phyloP scores from a whole-genome alignment of 2,113 vertebrate genomes.

The Carlito syrichta region DNA sequence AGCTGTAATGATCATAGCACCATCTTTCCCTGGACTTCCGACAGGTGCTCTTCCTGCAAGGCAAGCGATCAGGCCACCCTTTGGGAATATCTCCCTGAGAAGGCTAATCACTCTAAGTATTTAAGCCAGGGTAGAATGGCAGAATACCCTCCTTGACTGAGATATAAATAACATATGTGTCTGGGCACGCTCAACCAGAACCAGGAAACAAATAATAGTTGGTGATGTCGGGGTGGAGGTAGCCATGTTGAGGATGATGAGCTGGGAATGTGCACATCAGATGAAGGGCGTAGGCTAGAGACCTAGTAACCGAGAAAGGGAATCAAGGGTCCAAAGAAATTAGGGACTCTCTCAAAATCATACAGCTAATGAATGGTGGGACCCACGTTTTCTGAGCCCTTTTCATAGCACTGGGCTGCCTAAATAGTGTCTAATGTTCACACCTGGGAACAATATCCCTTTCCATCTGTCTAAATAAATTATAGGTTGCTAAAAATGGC shows the following conservation, averaged over 20 bases:
- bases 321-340: not conserved
- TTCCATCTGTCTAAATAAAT: conserved; percentile 25
- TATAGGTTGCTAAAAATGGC: not conserved
- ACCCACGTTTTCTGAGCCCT: not conserved
- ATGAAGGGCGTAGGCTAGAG: not conserved
- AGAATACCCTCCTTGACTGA: not conserved
- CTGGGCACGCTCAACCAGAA: not conserved
- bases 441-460: not conserved
- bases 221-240: not conserved
- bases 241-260: not conserved
- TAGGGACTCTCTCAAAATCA: not conserved
- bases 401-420: not conserved
- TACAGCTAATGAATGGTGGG: not conserved
- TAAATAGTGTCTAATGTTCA: not conserved
- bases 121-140: not conserved
- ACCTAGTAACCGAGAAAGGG: not conserved
- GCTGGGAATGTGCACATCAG: not conserved
- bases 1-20: not conserved
- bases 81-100: not conserved
- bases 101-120: not conserved
- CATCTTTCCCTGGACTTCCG: not conserved
- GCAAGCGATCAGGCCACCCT: not conserved
- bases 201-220: not conserved
- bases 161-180: not conserved
- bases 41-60: not conserved